A percentile compares a stretch with the other conserved stretches of the same genome.
Conservation (phyloP, 2,113 vertebrate genomes). For the Meriones unguiculatus region DNA sequence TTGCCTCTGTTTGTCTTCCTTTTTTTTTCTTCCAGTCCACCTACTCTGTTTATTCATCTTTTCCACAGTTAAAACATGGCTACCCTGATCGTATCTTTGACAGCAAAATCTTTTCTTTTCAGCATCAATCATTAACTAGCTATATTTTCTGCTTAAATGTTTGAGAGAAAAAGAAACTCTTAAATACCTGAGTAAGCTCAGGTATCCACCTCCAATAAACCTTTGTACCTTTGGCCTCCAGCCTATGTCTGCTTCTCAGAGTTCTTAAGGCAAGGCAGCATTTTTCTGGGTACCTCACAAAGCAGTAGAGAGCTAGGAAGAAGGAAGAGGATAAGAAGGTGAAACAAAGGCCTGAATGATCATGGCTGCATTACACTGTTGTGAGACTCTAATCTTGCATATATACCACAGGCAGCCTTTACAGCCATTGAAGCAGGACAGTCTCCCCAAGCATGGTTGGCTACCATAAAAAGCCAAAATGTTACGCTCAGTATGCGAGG, state of each 20-base stretch:
- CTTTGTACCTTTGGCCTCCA: background rate
- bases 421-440: no score
- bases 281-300: background rate
- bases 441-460: no score
- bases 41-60: conserved; percentile 33
- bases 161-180: conserved; percentile 33
- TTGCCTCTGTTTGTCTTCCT: background rate
- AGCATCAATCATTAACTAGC: conserved; percentile 24
- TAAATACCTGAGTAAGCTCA: background rate
- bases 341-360: no score
- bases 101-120: conserved; percentile 41
- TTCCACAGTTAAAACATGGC: background rate
- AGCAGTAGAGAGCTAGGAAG: background rate
- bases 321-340: background rate
- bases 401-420: no score
- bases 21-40: background rate
- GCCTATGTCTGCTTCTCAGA: conserved; percentile 17
- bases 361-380: no score
- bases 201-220: background rate
- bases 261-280: background rate
- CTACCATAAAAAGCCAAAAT: no score
- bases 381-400: no score
- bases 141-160: conserved; percentile 41
- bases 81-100: background rate
- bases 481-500: no score